Evolutionary conservation across 2,888 invertebrate genomes (phyloP), one percentile per base, ranked within the genome.

Genomic region (Diarsia rubi): DNA sequence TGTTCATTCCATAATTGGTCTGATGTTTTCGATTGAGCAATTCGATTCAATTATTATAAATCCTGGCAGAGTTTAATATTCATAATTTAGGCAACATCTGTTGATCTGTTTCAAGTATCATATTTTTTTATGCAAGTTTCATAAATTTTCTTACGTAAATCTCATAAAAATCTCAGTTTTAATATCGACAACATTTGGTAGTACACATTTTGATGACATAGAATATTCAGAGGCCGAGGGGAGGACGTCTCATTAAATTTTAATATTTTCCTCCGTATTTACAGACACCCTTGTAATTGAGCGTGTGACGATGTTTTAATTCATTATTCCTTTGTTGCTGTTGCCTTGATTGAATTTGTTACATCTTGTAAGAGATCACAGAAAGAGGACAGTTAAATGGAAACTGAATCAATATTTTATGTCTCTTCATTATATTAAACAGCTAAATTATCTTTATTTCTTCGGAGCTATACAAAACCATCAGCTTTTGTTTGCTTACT

Each of bases 181-280:
- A 65, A 69, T 72, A 75, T 77, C 79, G 77, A 67, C 63, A 79
- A 77, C 80, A 66, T 67, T 72, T 82, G 67, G 84, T 87, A 82
- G 66, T 57, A 70, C 63, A 59, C 63, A 64, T 80, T 76, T 60
- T 77, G 75, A 79, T 75, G 78, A 73, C 79, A 81, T 88, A 84
- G 42, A 88, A 84, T 84, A 86, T 88, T 86, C 72, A 87, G 69
- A 54, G 75, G 75, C 63, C 69, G 68, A 69, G 76, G 79, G 75
- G 63, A 73, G 74, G 73, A 70, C 59, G 65, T 59, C 87, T 83
- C 82, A 86, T 86, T 86, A 87, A 85, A 84, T 83, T 89, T 88
- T 84, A 86, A 89, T 88, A 88, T 84, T 79, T 82, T 80, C n/a
- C 80, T 74, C 79, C 81, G 75, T 85, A 86, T 89, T 88, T 87